These are phyloP conservation scores for Ceyx cyanopectus DNA, from an alignment of 2,113 vertebrate genomes.

Conservation along the genomic window DNA sequence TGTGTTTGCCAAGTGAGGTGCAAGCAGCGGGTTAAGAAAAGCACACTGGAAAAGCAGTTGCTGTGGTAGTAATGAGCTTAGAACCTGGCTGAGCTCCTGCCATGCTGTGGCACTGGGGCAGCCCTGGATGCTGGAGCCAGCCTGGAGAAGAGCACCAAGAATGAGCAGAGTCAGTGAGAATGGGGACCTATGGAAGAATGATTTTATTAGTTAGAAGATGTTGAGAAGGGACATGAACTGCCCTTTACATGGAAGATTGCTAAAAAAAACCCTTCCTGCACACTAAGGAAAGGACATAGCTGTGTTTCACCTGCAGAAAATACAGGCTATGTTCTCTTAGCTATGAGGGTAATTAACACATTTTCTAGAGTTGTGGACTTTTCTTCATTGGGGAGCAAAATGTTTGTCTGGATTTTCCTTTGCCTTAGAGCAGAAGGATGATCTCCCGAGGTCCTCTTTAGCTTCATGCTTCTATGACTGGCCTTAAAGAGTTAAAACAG, in stretches of 20 bases:
- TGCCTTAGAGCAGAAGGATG: neutral
- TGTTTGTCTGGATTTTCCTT: neutral
- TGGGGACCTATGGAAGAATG: neutral
- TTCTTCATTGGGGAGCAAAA: neutral
- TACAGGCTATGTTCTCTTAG: neutral
- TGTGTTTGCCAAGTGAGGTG: fast-evolving
- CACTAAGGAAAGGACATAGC: neutral
- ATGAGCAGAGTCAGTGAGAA: neutral
- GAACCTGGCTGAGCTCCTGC: neutral
- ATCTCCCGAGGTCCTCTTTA: neutral
- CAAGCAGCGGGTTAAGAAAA: neutral
- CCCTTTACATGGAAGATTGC: neutral
- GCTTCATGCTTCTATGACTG: neutral
- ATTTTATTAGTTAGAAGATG: neutral
- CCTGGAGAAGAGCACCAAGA: neutral
- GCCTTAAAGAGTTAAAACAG: neutral
- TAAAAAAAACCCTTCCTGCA: neutral
- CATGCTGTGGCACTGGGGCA: neutral
- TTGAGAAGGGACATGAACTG: neutral
- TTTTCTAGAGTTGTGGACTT: neutral
- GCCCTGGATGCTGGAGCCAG: neutral
- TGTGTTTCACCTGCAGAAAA: neutral
- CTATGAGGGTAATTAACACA: neutral
- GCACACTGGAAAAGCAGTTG: neutral
- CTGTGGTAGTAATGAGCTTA: neutral